Percentiles rank a stretch among this genome's conserved stretches.
Conservation (phyloP, 53 echinoderm and acorn worm species). For the Pentamera pediparva region DNA sequence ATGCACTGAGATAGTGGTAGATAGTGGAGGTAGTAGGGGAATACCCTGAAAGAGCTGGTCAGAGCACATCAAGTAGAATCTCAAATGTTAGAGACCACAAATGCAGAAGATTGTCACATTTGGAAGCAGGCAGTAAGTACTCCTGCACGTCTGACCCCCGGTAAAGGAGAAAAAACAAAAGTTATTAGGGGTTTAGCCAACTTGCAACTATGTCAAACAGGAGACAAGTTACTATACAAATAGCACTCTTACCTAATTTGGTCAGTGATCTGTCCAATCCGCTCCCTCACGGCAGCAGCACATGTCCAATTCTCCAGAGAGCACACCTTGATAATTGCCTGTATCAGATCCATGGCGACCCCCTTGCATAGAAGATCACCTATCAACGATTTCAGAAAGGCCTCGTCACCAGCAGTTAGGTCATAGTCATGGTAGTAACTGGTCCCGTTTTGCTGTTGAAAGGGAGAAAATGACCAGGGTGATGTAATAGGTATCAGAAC, state of each 20-base stretch:
- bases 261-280: constrained; percentile 24
- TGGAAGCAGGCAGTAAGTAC: too few relatives aligned
- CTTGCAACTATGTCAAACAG: neutral
- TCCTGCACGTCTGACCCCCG: too few relatives aligned
- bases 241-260: constrained; percentile 39
- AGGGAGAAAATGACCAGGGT: neutral
- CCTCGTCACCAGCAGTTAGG: constrained; percentile 58
- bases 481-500: neutral
- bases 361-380: constrained; percentile 53
- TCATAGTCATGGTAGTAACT: constrained; percentile 63
- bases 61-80: too few relatives aligned
- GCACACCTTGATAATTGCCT: constrained; percentile 36
- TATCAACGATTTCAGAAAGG: constrained; percentile 41
- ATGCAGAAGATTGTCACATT: too few relatives aligned
- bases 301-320: constrained; percentile 35
- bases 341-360: constrained; percentile 42
- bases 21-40: too few relatives aligned
- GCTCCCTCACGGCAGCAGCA: constrained; percentile 25
- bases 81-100: too few relatives aligned
- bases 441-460: constrained; percentile 36
- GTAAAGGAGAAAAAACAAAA: too few relatives aligned
- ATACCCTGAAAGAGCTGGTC: too few relatives aligned
- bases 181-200: neutral
- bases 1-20: too few relatives aligned
- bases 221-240: neutral